Base-by-base conservation (phyloP, 1,140 invertebrate genomes). In the Trachymyrmex cornetzi region DNA sequence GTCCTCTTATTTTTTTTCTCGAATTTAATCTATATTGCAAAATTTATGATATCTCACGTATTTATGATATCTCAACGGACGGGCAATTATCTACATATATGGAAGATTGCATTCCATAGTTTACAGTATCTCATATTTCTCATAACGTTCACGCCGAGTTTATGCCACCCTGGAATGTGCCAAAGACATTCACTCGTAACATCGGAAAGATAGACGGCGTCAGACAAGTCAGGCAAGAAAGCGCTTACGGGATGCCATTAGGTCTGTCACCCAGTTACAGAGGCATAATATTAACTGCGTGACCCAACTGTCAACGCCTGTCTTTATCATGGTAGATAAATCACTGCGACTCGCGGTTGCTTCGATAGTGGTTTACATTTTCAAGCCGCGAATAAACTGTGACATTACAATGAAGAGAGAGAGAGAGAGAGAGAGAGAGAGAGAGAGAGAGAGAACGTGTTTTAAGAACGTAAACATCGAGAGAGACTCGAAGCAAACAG, bases 251-350 rank as follows among this genome's bases (percentile, higher is more conserved):
- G 22, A 72, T 38, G 69, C 79, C 22, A 82, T 82, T 82, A 82
- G 80, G 66, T 27, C 19, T 59, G 67, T 82, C 53, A 82, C 24
- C 67, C 30, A 38, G 67, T 82, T 48, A 38, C 27, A 57, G 3
- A 30, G 19, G 14, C 55, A 74, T 82, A 44, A 72, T 82, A 82
- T 82, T 82, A 82, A 74, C 67, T 82, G 48, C 67, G 38, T 82
- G 38, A 72, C 34, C 55, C 38, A 69, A 82, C 38, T 82, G 67
- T 82, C 79, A 82, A 72, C 66, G 66, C 11, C 7, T n/a, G 64
- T 57, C 12, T 50, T 55, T 48, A 34, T 57, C 38, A 48, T 24
- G 38, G 12, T 50, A 44, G 11, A 44, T 38, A 30, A 57, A 50
- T 82, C 22, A 59, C 12, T 44, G 53, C 12, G 30, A 74, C 24